phyloP scores from a whole-genome alignment of 2,888 invertebrate species.

The Laspeyria flexula region DNA sequence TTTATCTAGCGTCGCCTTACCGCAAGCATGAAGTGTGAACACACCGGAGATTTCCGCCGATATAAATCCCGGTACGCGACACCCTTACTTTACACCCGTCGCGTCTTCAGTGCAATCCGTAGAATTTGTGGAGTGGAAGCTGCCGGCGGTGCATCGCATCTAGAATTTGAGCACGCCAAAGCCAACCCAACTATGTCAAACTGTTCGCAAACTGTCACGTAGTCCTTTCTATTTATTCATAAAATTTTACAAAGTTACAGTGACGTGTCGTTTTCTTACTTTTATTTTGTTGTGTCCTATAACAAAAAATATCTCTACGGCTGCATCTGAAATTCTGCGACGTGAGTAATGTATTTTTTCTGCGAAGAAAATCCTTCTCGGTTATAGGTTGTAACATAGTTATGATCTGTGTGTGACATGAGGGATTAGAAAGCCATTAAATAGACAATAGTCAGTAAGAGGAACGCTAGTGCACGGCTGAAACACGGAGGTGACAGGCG shows the following conservation, averaged over 20 bases:
- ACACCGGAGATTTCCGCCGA: conserved; percentile 75
- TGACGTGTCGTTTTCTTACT: conserved; percentile 40
- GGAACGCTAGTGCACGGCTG: conserved; percentile 63
- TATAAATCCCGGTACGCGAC: conserved; percentile 78
- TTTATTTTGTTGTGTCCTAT: conserved; percentile 26
- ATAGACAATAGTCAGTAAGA: conserved; percentile 55
- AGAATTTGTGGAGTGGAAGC: conserved; percentile 74
- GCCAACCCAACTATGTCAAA: conserved; percentile 50
- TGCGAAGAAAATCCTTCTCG: conserved; percentile 14
- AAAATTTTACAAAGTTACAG: conserved; percentile 40
- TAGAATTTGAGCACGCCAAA: conserved; percentile 69
- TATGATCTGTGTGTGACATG: conserved; percentile 40
- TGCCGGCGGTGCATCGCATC: conserved; percentile 63
- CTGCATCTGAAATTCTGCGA: conserved; percentile 16
- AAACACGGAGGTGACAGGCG: conserved; percentile 78
- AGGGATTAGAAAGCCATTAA: conserved; percentile 59
- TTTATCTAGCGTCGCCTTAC: conserved; percentile 63
- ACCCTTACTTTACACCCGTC: conserved; percentile 69
- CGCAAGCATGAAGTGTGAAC: conserved; percentile 73
- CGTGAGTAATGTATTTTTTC: conserved; percentile 11
- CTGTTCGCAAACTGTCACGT: conserved; percentile 40
- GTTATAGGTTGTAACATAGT: conserved; percentile 17
- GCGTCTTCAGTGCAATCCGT: conserved; percentile 66
- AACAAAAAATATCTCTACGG: conserved; percentile 19
- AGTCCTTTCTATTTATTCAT: conserved; percentile 39